Evolutionary conservation across 1,140 invertebrate species (phyloP).

Genomic region (Brachionus koreanus): DNA sequence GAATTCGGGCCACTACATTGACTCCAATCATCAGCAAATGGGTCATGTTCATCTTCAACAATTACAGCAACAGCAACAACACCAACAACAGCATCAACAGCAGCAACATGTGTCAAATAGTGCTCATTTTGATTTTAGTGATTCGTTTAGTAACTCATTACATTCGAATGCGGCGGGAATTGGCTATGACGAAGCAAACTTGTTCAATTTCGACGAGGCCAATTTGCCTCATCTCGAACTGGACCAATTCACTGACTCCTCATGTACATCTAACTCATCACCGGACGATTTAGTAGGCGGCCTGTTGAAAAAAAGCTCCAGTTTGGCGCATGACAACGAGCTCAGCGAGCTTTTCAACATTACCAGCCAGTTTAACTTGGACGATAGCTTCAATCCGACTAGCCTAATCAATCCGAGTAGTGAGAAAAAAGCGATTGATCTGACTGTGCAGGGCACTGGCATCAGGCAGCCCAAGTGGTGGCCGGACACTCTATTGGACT

Average conservation of each 20-base stretch:
- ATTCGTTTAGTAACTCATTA: background rate
- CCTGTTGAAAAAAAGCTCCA: background rate
- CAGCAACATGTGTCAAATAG: background rate
- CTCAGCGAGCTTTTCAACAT: background rate
- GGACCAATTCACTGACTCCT: background rate
- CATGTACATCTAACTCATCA: conserved; percentile 23
- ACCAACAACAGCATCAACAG: background rate
- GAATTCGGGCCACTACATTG: background rate
- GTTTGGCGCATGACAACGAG: background rate
- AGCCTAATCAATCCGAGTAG: background rate
- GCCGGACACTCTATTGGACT: background rate
- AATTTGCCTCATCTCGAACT: background rate
- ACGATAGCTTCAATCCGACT: background rate
- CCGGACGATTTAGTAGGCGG: conserved; percentile 8
- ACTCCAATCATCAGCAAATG: background rate
- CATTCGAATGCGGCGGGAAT: background rate
- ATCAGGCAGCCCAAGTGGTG: conserved; percentile 28
- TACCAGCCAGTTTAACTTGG: conserved; percentile 17
- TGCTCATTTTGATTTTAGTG: background rate
- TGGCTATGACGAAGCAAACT: background rate
- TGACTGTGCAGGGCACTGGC: conserved; percentile 2
- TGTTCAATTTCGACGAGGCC: conserved; percentile 7
- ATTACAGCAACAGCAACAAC: background rate
- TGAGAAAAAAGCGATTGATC: background rate
- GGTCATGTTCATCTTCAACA: background rate